A percentile compares a stretch with the other conserved stretches of the same genome.
Conservation (phyloP, 2,888 invertebrate species). For the Buathra laborator region DNA sequence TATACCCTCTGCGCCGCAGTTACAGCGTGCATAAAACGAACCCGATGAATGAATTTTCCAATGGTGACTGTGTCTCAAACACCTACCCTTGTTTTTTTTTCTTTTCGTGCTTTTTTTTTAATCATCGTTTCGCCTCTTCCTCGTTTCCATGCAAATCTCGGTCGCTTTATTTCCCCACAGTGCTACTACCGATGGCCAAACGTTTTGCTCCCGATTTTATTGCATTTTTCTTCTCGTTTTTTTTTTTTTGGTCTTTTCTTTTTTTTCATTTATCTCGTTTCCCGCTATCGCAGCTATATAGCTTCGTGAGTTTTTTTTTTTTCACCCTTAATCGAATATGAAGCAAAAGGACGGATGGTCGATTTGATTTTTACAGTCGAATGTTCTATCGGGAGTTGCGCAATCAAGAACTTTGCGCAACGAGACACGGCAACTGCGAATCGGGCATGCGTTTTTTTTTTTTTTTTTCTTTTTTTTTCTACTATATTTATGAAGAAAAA, state of each 20-base stretch:
- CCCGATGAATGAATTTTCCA: constrained; percentile 60
- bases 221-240: constrained; percentile 29
- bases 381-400: constrained; percentile 27
- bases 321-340: constrained; percentile 44
- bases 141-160: constrained; percentile 66
- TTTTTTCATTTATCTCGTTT: constrained; percentile 2
- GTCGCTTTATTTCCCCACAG: constrained; percentile 33
- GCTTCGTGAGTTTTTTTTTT: constrained; percentile 12
- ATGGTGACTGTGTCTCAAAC: constrained; percentile 49
- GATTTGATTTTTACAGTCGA: constrained; percentile 32
- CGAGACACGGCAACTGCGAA: constrained; percentile 19
- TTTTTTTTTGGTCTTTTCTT: constrained; percentile 4
- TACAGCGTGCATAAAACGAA: constrained; percentile 53
- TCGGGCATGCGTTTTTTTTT: constrained; percentile 9
- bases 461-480: constrained; percentile 20
- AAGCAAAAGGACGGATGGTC: background rate
- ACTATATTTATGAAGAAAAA: constrained; percentile 44
- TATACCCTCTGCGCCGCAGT: constrained; percentile 23
- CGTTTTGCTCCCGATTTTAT: constrained; percentile 53
- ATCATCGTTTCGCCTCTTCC: constrained; percentile 42
- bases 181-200: constrained; percentile 43
- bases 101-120: background rate
- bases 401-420: constrained; percentile 40
- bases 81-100: constrained; percentile 37
- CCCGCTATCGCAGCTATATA: constrained; percentile 2